Percentiles rank a stretch among this genome's conserved stretches.
Conservation (phyloP, 2,113 vertebrate species). For the Morone chrysops region DNA sequence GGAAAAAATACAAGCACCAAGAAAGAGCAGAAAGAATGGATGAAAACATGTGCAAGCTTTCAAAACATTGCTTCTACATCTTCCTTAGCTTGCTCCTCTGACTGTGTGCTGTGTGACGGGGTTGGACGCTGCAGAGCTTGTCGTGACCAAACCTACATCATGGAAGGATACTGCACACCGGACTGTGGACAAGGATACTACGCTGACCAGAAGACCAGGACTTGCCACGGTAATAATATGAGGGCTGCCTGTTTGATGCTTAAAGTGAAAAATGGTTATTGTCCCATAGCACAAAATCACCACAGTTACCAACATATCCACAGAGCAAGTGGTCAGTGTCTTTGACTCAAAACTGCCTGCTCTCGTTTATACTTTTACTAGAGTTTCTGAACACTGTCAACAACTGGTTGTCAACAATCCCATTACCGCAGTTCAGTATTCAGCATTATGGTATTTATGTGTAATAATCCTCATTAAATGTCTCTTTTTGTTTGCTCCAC, state of each 20-base stretch:
- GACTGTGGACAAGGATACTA: constrained; percentile 89
- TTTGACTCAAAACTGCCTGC: neutral
- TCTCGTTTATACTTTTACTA: neutral
- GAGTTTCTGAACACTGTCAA: neutral
- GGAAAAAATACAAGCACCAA: neutral
- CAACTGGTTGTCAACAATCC: neutral
- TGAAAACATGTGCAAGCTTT: no score
- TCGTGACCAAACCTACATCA: constrained; percentile 81
- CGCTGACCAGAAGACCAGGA: constrained; percentile 77
- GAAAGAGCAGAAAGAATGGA: neutral
- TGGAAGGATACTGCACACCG: constrained; percentile 85
- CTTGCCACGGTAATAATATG: constrained; percentile 86
- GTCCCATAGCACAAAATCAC: neutral
- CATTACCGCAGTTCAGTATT: neutral
- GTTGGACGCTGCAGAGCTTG: constrained; percentile 85
- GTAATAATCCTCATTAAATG: neutral
- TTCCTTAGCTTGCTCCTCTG: constrained; percentile 86
- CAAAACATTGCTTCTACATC: neutral
- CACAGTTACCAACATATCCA: neutral
- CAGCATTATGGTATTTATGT: neutral
- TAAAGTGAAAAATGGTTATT: neutral
- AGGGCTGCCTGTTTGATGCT: neutral
- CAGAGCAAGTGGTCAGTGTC: neutral
- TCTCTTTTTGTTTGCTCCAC: neutral
- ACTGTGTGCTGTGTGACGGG: constrained; percentile 88